Evolutionary conservation across 2,888 invertebrate species (phyloP).

Genomic region (Linyphia triangularis): DNA sequence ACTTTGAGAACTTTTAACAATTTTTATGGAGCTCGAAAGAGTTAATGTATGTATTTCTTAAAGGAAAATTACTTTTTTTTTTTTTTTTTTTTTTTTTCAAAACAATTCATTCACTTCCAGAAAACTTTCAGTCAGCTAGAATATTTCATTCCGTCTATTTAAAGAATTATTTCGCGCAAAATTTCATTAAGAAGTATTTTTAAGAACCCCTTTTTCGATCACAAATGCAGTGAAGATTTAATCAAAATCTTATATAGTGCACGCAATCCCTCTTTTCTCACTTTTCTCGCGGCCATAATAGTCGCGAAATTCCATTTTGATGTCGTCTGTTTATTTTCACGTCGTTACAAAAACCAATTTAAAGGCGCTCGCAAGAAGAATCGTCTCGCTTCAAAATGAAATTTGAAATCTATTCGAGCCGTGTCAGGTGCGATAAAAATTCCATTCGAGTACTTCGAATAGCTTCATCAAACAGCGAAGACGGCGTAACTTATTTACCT

Average conservation of each 20-base stretch:
- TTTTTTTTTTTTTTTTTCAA: no score
- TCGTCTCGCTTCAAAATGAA: constrained; percentile 12
- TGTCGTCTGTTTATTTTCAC: background rate
- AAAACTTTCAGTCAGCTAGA: no score
- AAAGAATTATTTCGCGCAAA: background rate
- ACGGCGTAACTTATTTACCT: constrained; percentile 10
- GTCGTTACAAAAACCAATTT: constrained; percentile 44
- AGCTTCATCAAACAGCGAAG: background rate
- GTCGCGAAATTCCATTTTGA: background rate
- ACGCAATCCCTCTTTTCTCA: background rate
- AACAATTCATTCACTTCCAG: no score
- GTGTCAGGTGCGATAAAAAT: constrained; percentile 38
- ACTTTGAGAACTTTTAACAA: no score
- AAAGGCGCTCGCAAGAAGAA: constrained; percentile 21
- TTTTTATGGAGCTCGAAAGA: no score
- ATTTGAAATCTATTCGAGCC: constrained; percentile 18
- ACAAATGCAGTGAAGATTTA: background rate
- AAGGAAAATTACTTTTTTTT: no score
- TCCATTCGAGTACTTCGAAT: background rate
- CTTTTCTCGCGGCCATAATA: background rate
- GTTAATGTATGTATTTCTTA: no score
- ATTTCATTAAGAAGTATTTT: constrained; percentile 41
- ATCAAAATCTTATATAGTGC: background rate
- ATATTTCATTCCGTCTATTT: no score
- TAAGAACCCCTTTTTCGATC: background rate